Percentiles rank a stretch among this genome's conserved stretches.
These are phyloP conservation scores for Aulostomus chinensis DNA, from an alignment of 2,797 vertebrate genomes.

Conservation along the genomic window DNA sequence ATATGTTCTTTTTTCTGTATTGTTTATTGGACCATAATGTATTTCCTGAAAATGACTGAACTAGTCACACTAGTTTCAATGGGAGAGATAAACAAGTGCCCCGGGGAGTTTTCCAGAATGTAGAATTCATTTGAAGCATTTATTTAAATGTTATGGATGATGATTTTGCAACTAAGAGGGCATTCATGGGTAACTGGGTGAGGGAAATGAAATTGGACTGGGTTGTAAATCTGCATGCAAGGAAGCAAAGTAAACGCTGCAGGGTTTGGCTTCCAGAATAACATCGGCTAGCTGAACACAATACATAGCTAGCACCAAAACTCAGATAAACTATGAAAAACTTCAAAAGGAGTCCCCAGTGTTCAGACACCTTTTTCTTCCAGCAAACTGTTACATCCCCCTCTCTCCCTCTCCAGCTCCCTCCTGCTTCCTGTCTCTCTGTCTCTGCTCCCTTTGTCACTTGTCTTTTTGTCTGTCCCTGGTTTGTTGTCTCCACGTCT, in stretches of 20 bases:
- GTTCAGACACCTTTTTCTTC: conserved; percentile 37
- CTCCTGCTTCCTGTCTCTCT: conserved; percentile 2
- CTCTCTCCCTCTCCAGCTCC: conserved; percentile 14
- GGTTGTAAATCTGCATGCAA: conserved; percentile 44
- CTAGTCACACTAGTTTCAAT: conserved; percentile 31
- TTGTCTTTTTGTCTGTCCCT: conserved; percentile 34
- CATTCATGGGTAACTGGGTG: conserved; percentile 65
- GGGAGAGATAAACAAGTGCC: conserved; percentile 59
- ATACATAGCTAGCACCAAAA: conserved; percentile 29
- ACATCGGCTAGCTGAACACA: conserved; percentile 30
- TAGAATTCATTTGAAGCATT: conserved; percentile 53
- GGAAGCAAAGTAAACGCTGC: conserved; percentile 44
- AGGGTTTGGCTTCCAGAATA: conserved; percentile 46
- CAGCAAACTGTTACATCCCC: conserved; percentile 25
- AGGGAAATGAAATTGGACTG: conserved; percentile 59
- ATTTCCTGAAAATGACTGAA: conserved; percentile 5
- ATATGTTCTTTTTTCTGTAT: conserved; percentile 14
- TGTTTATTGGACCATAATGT: conserved; percentile 48
- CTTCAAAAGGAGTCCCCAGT: conserved; percentile 55
- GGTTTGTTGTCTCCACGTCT: conserved; percentile 49
- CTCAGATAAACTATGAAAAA: conserved; percentile 50
- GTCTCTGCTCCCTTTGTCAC: conserved; percentile 16
- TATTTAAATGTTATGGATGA: conserved; percentile 65
- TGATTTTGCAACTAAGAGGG: conserved; percentile 62
- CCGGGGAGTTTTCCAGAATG: conserved; percentile 41